Evolutionary conservation across 2,888 invertebrate species (phyloP).

Genomic region (Metopia argyrocephala): DNA sequence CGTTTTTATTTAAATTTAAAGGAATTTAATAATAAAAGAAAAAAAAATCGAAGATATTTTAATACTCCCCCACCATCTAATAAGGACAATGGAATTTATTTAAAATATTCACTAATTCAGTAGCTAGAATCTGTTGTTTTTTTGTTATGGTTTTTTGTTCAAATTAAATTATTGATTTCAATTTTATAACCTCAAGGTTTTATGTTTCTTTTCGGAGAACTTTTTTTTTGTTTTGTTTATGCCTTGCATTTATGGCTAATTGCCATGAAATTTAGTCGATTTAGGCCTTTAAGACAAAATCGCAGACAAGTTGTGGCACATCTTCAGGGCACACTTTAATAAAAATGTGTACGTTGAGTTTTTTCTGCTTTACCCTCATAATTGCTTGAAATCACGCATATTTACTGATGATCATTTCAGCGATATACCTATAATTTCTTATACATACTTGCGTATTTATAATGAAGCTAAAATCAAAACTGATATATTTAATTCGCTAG

Average conservation of each 20-base stretch:
- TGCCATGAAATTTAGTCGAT: slow-evolving; percentile 74
- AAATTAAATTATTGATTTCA: slow-evolving; percentile 48
- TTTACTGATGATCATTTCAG: slow-evolving; percentile 49
- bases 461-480: background rate
- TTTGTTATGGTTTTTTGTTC: slow-evolving; percentile 27
- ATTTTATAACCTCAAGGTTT: slow-evolving; percentile 38
- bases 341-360: slow-evolving; percentile 3
- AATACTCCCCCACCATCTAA: slow-evolving; percentile 52
- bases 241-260: slow-evolving; percentile 66
- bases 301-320: slow-evolving; percentile 61
- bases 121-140: slow-evolving; percentile 43
- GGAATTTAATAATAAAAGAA: background rate
- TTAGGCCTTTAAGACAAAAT: slow-evolving; percentile 68
- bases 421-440: too few species aligned
- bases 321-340: slow-evolving; percentile 56
- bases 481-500: too few species aligned
- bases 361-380: slow-evolving; percentile 35
- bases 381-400: slow-evolving; percentile 59
- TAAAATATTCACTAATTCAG: slow-evolving; percentile 45
- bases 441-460: too few species aligned
- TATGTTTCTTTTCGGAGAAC: slow-evolving; percentile 36
- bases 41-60: slow-evolving; percentile 5
- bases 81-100: background rate
- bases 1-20: background rate
- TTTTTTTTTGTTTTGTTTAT: slow-evolving; percentile 35